Base-by-base conservation (phyloP, 2,888 invertebrate species). In the Orthosia gracilis region DNA sequence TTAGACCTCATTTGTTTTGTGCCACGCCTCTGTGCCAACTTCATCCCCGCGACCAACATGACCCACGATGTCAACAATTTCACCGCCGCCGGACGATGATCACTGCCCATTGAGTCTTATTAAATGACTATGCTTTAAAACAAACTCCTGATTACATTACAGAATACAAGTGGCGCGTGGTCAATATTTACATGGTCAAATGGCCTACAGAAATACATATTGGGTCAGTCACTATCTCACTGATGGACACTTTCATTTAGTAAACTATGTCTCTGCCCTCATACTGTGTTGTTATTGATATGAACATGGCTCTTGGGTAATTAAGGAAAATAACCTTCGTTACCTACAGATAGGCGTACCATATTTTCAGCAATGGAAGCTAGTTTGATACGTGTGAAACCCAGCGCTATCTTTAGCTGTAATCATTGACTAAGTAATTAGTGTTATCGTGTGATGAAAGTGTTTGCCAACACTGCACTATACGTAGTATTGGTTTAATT, bases 361-460 rank as follows among this genome's bases (percentile, higher is more conserved):
- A 55, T 15, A 55, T 7, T 26, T 47, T 73, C n/a, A 15, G n/a
- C 11, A 45, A 40, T 64, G n/a, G 18, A 17, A 47, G 0, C 12
- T 18, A 18, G 0, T 4, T 26, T 13, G 59, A 49, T 18, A 54
- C 13, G 21, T 54, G 3, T 13, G 26, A 15, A 69, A 69, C 40
- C 50, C 18, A 21, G 7, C 2, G 17, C 0, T 45, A 55, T 69
- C 45, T 1, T 18, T 11, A 61, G 2, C 12, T 3, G 12, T 61
- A 31, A 71, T 54, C 50, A 69, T 26, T 62, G 69, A 62, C 21
- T 17, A 74, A 61, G 0, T 21, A 31, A 69, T 76, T 45, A 62
- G 57, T 17, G 47, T 31, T 62, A 62, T 52, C 45, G 12, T 50
- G 4, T 62, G 55, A 69, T 57, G 55, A 69, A 76, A 76, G 55